Conservation (phyloP, 2,113 vertebrate genomes). For the Scomber japonicus region DNA sequence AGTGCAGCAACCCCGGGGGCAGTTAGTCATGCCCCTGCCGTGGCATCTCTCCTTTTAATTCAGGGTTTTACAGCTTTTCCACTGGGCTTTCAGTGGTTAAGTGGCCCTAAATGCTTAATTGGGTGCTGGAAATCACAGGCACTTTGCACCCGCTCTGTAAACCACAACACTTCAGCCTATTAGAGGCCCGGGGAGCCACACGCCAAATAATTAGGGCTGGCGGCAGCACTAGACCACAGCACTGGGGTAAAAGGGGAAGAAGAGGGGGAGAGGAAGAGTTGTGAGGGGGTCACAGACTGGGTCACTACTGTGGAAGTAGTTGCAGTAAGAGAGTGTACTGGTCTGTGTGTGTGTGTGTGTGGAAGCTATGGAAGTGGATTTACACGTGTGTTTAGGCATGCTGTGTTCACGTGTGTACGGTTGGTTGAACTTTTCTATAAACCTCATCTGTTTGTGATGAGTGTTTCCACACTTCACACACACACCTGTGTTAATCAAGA, state of each 20-base stretch:
- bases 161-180: slow-evolving; percentile 80
- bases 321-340: slow-evolving; percentile 18
- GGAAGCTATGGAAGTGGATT: slow-evolving; percentile 20
- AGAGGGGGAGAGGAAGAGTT: slow-evolving; percentile 40
- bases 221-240: slow-evolving; percentile 71
- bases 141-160: slow-evolving; percentile 82
- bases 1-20: slow-evolving; percentile 35
- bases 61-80: slow-evolving; percentile 72
- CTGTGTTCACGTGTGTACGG: slow-evolving; percentile 12
- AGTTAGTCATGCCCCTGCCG: slow-evolving; percentile 57
- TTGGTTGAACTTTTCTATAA: slow-evolving; percentile 24
- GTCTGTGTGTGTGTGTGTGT: not conserved
- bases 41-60: slow-evolving; percentile 63
- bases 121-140: slow-evolving; percentile 85
- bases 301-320: slow-evolving; percentile 58
- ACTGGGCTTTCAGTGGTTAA: slow-evolving; percentile 78
- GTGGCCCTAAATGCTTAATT: slow-evolving; percentile 82
- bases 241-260: slow-evolving; percentile 52
- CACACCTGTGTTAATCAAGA: slow-evolving; percentile 20
- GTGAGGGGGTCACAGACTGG: slow-evolving; percentile 51
- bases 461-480: slow-evolving; percentile 12
- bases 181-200: slow-evolving; percentile 77
- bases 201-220: slow-evolving; percentile 81
- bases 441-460: slow-evolving; percentile 28
- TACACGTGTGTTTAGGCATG: not conserved